These are phyloP conservation scores for Bombus superbus DNA, from an alignment of 1,140 invertebrate species.

Conservation along the genomic window DNA sequence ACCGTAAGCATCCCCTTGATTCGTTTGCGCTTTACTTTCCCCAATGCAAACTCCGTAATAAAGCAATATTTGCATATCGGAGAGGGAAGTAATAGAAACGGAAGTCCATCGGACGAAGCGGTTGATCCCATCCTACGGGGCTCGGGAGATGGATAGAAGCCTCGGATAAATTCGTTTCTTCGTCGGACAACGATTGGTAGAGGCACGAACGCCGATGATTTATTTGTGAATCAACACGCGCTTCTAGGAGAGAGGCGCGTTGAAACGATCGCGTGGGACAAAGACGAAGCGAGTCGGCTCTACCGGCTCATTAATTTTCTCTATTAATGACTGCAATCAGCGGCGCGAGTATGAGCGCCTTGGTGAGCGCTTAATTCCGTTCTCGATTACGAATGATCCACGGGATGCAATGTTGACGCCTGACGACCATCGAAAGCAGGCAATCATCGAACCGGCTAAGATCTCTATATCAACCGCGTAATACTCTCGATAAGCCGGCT, in stretches of 20 bases:
- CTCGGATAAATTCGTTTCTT: constrained; percentile 22
- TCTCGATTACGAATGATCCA: constrained; percentile 68
- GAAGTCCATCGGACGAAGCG: neutral
- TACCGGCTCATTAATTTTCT: constrained; percentile 67
- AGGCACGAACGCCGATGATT: constrained; percentile 59
- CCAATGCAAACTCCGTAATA: neutral
- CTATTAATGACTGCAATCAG: constrained; percentile 71
- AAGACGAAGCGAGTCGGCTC: constrained; percentile 60
- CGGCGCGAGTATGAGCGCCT: constrained; percentile 43
- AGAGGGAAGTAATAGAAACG: neutral
- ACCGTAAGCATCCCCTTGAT: neutral
- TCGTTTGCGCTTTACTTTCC: neutral
- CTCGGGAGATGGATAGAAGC: neutral
- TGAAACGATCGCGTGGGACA: constrained; percentile 53
- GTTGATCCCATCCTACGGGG: neutral
- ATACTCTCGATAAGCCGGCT: constrained; percentile 38
- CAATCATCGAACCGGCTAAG: constrained; percentile 56
- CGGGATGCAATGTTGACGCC: constrained; percentile 57
- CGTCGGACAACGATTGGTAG: constrained; percentile 3
- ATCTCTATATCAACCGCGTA: constrained; percentile 63
- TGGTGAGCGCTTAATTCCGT: constrained; percentile 65
- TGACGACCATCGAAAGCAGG: constrained; percentile 57
- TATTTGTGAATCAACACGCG: constrained; percentile 61
- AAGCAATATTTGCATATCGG: neutral
- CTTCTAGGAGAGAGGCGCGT: constrained; percentile 44